Evolutionary conservation across 2,888 invertebrate species (phyloP).

Genomic region (Nemotelus pantherinus): DNA sequence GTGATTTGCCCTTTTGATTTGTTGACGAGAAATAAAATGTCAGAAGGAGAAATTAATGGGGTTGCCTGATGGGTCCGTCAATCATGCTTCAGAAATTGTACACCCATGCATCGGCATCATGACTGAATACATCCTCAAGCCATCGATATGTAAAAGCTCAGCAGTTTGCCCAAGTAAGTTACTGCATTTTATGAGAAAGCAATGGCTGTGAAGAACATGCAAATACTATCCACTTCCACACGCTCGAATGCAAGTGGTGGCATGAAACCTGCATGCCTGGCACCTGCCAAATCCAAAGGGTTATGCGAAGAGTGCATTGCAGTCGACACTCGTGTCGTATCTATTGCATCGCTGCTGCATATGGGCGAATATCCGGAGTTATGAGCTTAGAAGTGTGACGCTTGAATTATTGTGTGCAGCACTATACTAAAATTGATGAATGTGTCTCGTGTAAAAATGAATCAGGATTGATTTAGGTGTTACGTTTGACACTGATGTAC

Average conservation of each 20-base stretch:
- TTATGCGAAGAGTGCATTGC: slow-evolving; percentile 5
- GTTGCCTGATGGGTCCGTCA: slow-evolving; percentile 42
- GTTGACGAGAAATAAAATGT: slow-evolving; percentile 43
- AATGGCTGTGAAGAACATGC: slow-evolving; percentile 40
- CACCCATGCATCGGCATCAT: neutral
- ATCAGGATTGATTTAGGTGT: slow-evolving; percentile 39
- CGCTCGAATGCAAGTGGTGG: neutral
- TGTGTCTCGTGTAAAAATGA: slow-evolving; percentile 35
- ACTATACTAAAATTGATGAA: slow-evolving; percentile 30
- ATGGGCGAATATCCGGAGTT: slow-evolving; percentile 14
- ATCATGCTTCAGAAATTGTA: slow-evolving; percentile 27
- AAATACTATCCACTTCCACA: slow-evolving; percentile 12
- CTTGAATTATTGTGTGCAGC: slow-evolving; percentile 30
- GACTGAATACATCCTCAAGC: slow-evolving; percentile 1
- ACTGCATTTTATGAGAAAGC: slow-evolving; percentile 37
- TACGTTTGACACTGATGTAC: slow-evolving; percentile 28
- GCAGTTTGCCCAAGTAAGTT: slow-evolving; percentile 23
- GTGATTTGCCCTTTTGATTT: slow-evolving; percentile 43
- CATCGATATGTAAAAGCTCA: slow-evolving; percentile 35
- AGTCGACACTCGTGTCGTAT: neutral
- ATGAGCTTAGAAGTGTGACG: slow-evolving; percentile 15
- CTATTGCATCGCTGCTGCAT: neutral
- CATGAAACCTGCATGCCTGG: neutral
- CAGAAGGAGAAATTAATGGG: slow-evolving; percentile 43
- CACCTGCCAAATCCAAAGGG: neutral